phyloP scores from a whole-genome alignment of 1,140 invertebrate species.

The Stegodyphus mimosarum region DNA sequence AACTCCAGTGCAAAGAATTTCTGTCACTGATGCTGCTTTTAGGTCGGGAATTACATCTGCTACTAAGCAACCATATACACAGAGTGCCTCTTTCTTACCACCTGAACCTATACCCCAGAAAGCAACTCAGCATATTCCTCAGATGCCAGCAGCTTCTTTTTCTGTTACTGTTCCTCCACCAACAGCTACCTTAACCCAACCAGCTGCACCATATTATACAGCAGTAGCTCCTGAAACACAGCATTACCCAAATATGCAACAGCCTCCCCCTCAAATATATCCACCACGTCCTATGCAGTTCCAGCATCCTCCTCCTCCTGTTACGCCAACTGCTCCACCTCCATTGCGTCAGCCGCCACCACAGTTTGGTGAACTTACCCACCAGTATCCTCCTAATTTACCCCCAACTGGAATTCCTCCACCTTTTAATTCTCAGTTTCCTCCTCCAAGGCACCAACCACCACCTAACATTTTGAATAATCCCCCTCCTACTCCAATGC shows the following conservation, averaged over 20 bases:
- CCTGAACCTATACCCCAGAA: neutral
- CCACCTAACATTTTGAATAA: constrained; percentile 15
- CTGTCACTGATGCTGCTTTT: constrained; percentile 18
- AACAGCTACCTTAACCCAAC: constrained; percentile 27
- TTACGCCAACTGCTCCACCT: constrained; percentile 9
- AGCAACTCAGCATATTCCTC: neutral
- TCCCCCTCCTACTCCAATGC: constrained; percentile 32
- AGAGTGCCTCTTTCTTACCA: neutral
- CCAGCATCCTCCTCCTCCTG: constrained; percentile 28
- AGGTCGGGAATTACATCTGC: constrained; percentile 12
- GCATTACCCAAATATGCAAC: constrained; percentile 26
- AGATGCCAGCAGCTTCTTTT: neutral
- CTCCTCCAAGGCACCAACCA: constrained; percentile 8
- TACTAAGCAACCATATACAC: neutral
- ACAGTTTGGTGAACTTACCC: constrained; percentile 5
- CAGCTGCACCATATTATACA: constrained; percentile 23
- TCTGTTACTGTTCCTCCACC: constrained; percentile 23
- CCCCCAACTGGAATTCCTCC: constrained; percentile 10
- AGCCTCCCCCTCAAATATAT: constrained; percentile 49
- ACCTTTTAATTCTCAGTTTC: constrained; percentile 33
- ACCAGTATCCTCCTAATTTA: constrained; percentile 12
- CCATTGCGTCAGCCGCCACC: neutral
- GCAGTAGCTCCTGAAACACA: neutral
- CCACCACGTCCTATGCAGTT: constrained; percentile 26
- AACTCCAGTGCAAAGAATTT: neutral